Conservation (phyloP, 2,797 vertebrate genomes). For the Distichodus sexfasciatus region DNA sequence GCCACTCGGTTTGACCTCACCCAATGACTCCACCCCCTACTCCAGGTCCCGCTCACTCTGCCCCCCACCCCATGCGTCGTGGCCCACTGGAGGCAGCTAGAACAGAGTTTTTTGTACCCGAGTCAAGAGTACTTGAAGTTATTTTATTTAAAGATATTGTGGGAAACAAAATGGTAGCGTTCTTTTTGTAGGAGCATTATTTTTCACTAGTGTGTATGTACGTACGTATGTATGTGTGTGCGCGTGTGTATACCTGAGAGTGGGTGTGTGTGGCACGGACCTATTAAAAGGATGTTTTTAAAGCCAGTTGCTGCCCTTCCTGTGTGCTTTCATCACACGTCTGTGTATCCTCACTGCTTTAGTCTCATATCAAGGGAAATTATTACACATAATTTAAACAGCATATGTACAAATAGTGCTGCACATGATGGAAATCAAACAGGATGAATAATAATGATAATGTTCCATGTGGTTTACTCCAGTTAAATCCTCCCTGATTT, state of each 20-base stretch:
- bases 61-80: conserved; percentile 85
- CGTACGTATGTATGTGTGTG: conserved; percentile 11
- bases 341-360: neutral
- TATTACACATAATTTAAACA: no score
- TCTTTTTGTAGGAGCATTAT: conserved; percentile 99
- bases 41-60: neutral
- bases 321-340: conserved; percentile 57
- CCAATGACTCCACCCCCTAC: conserved; percentile 71
- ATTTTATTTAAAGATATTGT: conserved; percentile 99
- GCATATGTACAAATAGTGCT: no score
- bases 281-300: conserved; percentile 99
- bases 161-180: conserved; percentile 92
- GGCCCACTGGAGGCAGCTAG: conserved; percentile 96
- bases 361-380: no score
- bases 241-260: conserved; percentile 41
- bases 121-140: conserved; percentile 99
- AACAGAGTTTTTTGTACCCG: conserved; percentile 92
- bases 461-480: no score
- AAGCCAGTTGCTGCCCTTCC: conserved; percentile 66
- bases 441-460: no score
- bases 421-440: no score
- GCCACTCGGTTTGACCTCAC: conserved; percentile 93
- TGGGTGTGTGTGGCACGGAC: conserved; percentile 82
- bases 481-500: no score
- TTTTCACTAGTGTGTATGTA: conserved; percentile 96